phyloP scores from a whole-genome alignment of 2,797 vertebrate genomes.

The Gobionotothen gibberifrons region DNA sequence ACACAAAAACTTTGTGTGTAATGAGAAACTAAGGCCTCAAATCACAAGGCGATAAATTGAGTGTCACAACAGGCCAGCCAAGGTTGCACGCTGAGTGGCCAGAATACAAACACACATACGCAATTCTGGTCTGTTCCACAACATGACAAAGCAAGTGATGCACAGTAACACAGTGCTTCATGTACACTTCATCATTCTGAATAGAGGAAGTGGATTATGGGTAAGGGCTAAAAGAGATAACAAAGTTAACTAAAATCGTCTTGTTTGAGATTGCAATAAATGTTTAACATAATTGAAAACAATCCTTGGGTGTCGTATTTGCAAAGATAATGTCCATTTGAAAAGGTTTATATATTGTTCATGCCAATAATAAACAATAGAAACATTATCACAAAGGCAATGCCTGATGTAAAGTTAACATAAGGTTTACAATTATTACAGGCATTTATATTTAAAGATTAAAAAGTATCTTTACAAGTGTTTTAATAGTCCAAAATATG shows the following conservation, averaged over 20 bases:
- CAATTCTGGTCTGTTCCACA: slow-evolving; percentile 31
- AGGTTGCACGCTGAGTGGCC: slow-evolving; percentile 79
- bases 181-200: neutral
- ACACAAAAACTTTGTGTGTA: slow-evolving; percentile 85
- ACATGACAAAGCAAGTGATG: slow-evolving; percentile 52
- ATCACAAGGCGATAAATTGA: slow-evolving; percentile 82
- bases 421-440: neutral
- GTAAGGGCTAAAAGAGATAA: neutral
- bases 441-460: neutral
- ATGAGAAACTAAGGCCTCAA: slow-evolving; percentile 86
- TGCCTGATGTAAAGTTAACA: neutral
- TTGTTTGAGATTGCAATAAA: neutral
- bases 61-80: slow-evolving; percentile 80
- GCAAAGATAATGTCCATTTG: neutral
- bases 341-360: neutral
- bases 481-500: neutral
- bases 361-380: neutral
- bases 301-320: neutral
- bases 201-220: neutral
- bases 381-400: neutral
- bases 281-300: neutral
- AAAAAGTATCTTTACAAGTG: neutral
- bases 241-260: no score
- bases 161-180: slow-evolving; percentile 16
- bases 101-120: slow-evolving; percentile 74